Evolutionary conservation across 2,113 vertebrate species (phyloP), one percentile per base, ranked within the genome.

Genomic region (Anser brachyrhynchus): DNA sequence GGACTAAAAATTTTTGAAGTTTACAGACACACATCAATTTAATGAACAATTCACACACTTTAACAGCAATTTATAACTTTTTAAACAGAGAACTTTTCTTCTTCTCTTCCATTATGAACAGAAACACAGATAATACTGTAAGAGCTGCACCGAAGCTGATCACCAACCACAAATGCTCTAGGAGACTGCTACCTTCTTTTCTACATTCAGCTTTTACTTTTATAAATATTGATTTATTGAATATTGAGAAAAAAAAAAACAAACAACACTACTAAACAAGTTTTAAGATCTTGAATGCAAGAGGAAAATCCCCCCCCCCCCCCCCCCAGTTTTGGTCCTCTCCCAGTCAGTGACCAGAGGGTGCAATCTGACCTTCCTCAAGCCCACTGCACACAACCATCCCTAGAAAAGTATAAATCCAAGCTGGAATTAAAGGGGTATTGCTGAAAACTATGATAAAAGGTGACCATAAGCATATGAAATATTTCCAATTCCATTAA

Each of bases 41-140:
- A 94, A 59, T 52, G 57, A 95, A 71, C 33, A 69, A 72, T 43
- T 84, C 79, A 80, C 61, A 89, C 9, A 72, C 70, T 61, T 82
- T 54, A 87, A 57, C 44, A 89, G 54, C 43, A 72, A 96, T 87
- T 90, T 69, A 61, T 29, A 89, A 46, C 72, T 80, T 93, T 74
- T 72, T 76, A 37, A 67, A 81, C 10, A 46, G 17, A 85, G 17
- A 79, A 31, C 6, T 28, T 39, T 77, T 62, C 11, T 71, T 51
- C 55, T 39, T 44, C 13, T 3, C 3, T 61, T 37, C 14, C 6
- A 25, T 54, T 79, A 57, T 16, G 33, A 71, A 78, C 12, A 85
- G 44, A 51, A 72, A 79, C 13, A 57, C 19, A 67, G n/a, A 3
- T 41, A n/a, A 10, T 43, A 67, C 31, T 33, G 3, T 19, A 59